Conservation (phyloP, 2,888 invertebrate species). For the Athalia rosae region DNA sequence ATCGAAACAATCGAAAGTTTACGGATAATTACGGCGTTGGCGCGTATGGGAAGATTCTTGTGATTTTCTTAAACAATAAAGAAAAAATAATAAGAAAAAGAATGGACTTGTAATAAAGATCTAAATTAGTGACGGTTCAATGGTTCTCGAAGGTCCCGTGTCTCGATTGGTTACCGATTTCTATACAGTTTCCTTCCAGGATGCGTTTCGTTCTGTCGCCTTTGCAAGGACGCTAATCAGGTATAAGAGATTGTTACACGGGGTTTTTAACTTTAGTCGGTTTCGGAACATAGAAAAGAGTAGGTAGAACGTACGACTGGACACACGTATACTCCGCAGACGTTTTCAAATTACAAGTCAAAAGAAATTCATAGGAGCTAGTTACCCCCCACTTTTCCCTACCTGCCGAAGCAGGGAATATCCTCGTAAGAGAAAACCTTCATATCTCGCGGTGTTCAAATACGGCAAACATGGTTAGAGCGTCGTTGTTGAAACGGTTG, state of each 20-base stretch:
- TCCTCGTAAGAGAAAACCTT: conserved; percentile 13
- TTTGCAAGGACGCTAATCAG: conserved; percentile 52
- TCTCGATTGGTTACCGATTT: conserved; percentile 44
- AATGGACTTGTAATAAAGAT: not conserved
- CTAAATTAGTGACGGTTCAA: conserved; percentile 46
- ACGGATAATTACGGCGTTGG: not conserved
- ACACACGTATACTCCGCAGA: too few species aligned
- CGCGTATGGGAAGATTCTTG: not conserved
- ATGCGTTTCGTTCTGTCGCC: conserved; percentile 58
- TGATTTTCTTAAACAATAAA: too few species aligned
- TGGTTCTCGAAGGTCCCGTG: conserved; percentile 49
- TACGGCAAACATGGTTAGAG: conserved; percentile 6
- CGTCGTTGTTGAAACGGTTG: not conserved
- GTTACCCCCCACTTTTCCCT: not conserved
- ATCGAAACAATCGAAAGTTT: not conserved
- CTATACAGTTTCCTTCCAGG: conserved; percentile 50
- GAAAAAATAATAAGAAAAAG: too few species aligned
- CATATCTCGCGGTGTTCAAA: too few species aligned
- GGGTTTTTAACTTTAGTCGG: conserved; percentile 22
- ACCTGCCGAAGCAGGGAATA: conserved; percentile 14
- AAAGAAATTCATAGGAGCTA: too few species aligned
- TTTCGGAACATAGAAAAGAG: conserved; percentile 29
- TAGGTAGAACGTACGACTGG: not conserved
- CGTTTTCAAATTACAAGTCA: too few species aligned
- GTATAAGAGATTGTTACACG: conserved; percentile 54